phyloP scores from a whole-genome alignment of 1,140 invertebrate genomes.

The Formica exsecta region DNA sequence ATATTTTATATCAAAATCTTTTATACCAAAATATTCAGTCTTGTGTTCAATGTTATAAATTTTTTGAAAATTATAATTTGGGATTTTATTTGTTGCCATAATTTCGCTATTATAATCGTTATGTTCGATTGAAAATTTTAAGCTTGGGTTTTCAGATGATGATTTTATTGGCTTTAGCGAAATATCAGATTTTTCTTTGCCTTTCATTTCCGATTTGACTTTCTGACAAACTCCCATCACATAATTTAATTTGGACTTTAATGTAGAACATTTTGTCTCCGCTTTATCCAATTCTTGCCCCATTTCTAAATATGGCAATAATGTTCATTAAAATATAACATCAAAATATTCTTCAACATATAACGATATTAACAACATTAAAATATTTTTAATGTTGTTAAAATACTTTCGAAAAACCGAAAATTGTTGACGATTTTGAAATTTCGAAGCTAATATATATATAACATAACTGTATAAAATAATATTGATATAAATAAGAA shows the following conservation, averaged over 20 bases:
- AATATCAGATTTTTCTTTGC: neutral
- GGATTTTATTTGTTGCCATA: neutral
- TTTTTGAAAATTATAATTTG: slow-evolving; percentile 7
- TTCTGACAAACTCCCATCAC: slow-evolving; percentile 81
- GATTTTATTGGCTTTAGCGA: neutral
- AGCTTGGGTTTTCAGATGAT: slow-evolving; percentile 3
- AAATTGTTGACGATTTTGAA: neutral
- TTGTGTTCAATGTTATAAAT: neutral
- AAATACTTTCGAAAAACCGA: neutral
- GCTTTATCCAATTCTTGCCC: slow-evolving; percentile 82
- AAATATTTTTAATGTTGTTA: neutral
- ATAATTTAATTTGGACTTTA: slow-evolving; percentile 83
- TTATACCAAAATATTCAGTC: slow-evolving; percentile 30
- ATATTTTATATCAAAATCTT: no score
- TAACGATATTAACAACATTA: no score
- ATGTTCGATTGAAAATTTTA: neutral
- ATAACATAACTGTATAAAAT: neutral
- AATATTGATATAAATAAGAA: slow-evolving; percentile 23
- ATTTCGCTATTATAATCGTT: neutral
- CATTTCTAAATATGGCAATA: slow-evolving; percentile 76
- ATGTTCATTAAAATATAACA: no score
- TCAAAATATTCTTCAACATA: no score
- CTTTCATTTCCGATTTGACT: slow-evolving; percentile 44
- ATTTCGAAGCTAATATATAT: neutral
- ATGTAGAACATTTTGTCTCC: slow-evolving; percentile 80